Conservation (phyloP, 30 jellyfish, hydroid and myxozoan species). For the Chironex yamaguchii region DNA sequence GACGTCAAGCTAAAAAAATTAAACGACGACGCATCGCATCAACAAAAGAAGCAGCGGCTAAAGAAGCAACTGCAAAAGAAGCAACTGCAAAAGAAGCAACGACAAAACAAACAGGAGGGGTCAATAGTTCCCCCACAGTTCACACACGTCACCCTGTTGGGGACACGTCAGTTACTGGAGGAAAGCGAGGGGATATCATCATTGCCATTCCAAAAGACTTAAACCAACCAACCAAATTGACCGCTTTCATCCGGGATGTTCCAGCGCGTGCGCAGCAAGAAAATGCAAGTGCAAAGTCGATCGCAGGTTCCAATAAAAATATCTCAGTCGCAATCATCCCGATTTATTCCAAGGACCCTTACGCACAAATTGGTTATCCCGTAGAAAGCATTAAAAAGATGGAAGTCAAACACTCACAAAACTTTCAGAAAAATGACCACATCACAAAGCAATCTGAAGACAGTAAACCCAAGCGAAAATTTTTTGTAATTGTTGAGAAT, state of each 20-base stretch:
- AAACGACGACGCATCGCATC: not conserved
- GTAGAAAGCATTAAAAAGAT: conserved; percentile 68
- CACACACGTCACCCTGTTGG: conserved; percentile 11
- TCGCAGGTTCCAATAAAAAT: not conserved
- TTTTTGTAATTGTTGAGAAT: no score
- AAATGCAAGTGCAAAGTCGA: not conserved
- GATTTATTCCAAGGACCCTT: conserved; percentile 37
- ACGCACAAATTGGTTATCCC: conserved; percentile 68
- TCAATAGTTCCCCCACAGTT: conserved; percentile 34
- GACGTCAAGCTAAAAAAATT: not conserved
- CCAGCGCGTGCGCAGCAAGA: not conserved
- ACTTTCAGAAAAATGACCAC: no score
- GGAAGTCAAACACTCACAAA: not conserved
- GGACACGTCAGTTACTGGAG: conserved; percentile 15
- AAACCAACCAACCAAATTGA: not conserved
- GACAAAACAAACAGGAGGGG: conserved; percentile 26
- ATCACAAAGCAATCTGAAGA: no score
- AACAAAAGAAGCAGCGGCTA: no score
- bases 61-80: not conserved
- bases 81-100: conserved; percentile 14
- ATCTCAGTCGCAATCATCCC: not conserved
- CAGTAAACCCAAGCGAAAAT: no score
- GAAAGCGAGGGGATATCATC: not conserved
- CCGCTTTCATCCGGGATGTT: not conserved
- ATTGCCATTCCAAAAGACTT: not conserved